Evolutionary conservation across 2,113 vertebrate species (phyloP).

Genomic region (Perognathus longimembris): DNA sequence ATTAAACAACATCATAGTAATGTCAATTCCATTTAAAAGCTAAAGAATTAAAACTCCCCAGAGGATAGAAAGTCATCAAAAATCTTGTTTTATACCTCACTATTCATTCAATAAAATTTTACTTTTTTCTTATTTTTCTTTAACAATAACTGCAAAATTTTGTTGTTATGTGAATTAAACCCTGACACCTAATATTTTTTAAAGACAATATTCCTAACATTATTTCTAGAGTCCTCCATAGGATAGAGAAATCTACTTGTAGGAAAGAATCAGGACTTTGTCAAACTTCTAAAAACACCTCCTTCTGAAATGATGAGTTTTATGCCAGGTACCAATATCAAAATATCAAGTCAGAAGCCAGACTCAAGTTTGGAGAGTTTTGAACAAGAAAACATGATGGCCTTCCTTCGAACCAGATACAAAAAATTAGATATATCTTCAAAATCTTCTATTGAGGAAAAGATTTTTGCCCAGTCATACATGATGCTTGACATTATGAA

Average conservation of each 20-base stretch:
- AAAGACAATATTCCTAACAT: background rate
- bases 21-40: conserved; percentile 63
- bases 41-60: conserved; percentile 60
- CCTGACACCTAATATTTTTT: conserved; percentile 8
- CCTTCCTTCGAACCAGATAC: too few relatives aligned
- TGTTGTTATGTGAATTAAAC: conserved; percentile 16
- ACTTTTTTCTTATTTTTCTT: background rate
- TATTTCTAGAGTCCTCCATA: background rate
- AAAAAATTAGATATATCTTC: too few relatives aligned
- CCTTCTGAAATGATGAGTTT: too few relatives aligned
- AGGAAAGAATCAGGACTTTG: background rate
- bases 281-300: too few relatives aligned
- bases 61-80: conserved; percentile 39
- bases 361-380: too few relatives aligned
- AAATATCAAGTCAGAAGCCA: too few relatives aligned
- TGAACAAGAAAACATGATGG: too few relatives aligned
- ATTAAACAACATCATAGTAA: conserved; percentile 77
- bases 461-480: too few relatives aligned
- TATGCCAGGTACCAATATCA: too few relatives aligned
- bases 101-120: conserved; percentile 1
- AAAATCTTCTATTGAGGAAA: too few relatives aligned
- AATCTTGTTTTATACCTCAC: conserved; percentile 35
- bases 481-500: too few relatives aligned
- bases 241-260: background rate
- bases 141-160: conserved; percentile 20